Percentiles rank a stretch among this genome's conserved stretches.
Conservation (phyloP, 2,113 vertebrate species). For the Chaetorhynchus papuensis region DNA sequence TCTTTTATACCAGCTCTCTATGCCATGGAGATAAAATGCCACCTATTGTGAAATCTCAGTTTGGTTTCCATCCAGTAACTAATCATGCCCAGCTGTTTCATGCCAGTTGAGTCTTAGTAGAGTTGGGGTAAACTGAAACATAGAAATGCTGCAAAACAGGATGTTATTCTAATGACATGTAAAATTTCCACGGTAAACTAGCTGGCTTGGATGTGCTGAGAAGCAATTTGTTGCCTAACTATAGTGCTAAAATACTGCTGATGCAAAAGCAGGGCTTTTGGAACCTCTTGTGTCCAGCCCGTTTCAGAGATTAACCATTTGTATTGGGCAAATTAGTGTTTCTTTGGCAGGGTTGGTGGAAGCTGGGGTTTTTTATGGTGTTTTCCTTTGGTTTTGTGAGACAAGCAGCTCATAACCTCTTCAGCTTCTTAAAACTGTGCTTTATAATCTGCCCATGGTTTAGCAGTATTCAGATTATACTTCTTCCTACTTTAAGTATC, state of each 20-base stretch:
- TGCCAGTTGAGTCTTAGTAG: neutral
- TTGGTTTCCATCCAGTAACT: neutral
- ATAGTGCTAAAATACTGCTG: neutral
- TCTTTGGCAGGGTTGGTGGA: neutral
- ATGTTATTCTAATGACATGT: conserved; percentile 1
- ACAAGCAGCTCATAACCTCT: neutral
- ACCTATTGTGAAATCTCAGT: conserved; percentile 24
- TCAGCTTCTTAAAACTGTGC: neutral
- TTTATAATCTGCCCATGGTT: neutral
- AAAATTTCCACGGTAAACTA: neutral
- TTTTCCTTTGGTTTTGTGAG: neutral
- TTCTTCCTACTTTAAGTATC: neutral
- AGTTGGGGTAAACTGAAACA: neutral
- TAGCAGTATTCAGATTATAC: neutral
- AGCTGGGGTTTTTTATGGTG: neutral
- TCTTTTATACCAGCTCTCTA: neutral
- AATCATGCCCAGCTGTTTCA: conserved; percentile 26
- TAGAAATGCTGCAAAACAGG: neutral
- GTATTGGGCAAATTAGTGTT: neutral
- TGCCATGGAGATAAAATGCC: conserved; percentile 3
- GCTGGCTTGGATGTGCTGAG: neutral
- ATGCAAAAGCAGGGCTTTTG: neutral
- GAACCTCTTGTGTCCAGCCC: neutral
- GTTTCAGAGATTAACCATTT: neutral
- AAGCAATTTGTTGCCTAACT: neutral